These are phyloP conservation scores for Propithecus perrieri DNA, from an alignment of 2,797 vertebrate species.

Conservation along the genomic window DNA sequence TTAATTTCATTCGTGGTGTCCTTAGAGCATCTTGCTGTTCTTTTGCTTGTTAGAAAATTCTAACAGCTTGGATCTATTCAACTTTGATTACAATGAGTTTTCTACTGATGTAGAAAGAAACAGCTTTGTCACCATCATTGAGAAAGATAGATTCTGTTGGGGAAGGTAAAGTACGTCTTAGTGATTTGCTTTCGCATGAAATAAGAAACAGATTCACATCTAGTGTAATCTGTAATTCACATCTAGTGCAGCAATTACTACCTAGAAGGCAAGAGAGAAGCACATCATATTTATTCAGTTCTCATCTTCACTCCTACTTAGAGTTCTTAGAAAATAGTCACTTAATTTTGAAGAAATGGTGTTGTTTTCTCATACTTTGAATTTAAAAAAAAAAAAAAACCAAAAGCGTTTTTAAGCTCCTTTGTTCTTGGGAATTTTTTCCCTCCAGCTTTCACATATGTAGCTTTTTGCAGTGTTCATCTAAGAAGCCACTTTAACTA, in stretches of 20 bases:
- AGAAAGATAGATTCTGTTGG: constrained; percentile 49
- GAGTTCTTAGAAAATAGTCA: constrained; percentile 50
- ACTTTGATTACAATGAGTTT: constrained; percentile 26
- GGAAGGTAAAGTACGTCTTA: constrained; percentile 30
- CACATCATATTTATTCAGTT: constrained; percentile 27
- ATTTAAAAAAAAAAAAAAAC: background rate
- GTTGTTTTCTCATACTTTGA: background rate
- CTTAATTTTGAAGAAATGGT: constrained; percentile 49
- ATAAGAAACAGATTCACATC: constrained; percentile 15
- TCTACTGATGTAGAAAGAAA: background rate
- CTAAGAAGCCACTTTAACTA: constrained; percentile 51
- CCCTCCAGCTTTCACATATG: constrained; percentile 18
- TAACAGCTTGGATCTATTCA: constrained; percentile 38
- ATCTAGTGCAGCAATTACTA: constrained; percentile 21
- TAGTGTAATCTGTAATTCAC: background rate
- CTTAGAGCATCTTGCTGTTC: constrained; percentile 12
- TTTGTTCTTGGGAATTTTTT: constrained; percentile 26
- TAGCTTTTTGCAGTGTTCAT: constrained; percentile 57
- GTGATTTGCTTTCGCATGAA: background rate
- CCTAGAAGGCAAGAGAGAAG: background rate
- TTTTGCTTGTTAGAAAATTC: constrained; percentile 53
- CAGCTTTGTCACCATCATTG: background rate
- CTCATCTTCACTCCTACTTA: constrained; percentile 9
- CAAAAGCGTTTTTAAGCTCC: background rate
- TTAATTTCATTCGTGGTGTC: constrained; percentile 17